Evolutionary conservation across 2,888 invertebrate genomes (phyloP).

Genomic region (Erebia ligea): DNA sequence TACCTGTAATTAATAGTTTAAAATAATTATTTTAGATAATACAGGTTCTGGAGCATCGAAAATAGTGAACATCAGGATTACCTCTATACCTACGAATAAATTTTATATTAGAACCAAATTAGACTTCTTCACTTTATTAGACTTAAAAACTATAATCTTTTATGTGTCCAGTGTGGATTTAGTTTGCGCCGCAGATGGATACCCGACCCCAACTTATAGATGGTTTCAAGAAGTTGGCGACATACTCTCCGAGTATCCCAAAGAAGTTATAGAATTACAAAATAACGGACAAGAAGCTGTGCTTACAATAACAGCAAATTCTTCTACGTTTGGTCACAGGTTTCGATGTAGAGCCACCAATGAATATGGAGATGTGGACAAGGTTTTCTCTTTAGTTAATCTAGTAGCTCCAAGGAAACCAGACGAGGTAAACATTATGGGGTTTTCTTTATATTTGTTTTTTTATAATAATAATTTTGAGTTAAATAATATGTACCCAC

Average conservation of each 20-base stretch:
- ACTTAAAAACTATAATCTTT: slow-evolving; percentile 6
- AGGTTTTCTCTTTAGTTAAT: slow-evolving; percentile 53
- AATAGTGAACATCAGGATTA: too few relatives aligned
- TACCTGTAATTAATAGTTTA: too few relatives aligned
- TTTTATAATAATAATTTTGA: too few relatives aligned
- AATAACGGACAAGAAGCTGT: slow-evolving; percentile 53
- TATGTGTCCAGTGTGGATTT: slow-evolving; percentile 58
- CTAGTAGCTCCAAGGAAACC: slow-evolving; percentile 56
- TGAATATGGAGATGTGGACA: slow-evolving; percentile 52
- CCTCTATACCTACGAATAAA: too few relatives aligned
- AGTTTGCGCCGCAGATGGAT: slow-evolving; percentile 58
- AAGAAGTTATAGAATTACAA: slow-evolving; percentile 51
- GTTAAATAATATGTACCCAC: too few relatives aligned
- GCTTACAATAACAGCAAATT: slow-evolving; percentile 53
- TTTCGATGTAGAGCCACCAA: slow-evolving; percentile 64
- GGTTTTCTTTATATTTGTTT: too few relatives aligned
- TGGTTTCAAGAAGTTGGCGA: slow-evolving; percentile 59
- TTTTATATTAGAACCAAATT: not conserved
- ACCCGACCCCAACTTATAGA: slow-evolving; percentile 61
- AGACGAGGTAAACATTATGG: slow-evolving; percentile 49
- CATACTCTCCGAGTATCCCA: slow-evolving; percentile 54
- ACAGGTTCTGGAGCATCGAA: too few relatives aligned
- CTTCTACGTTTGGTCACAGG: slow-evolving; percentile 53
- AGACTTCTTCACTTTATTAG: not conserved
- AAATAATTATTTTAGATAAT: too few relatives aligned